Evolutionary conservation across 2,797 vertebrate genomes (phyloP), one percentile per base, ranked within the genome.

Genomic region (Etheostoma nigrum): DNA sequence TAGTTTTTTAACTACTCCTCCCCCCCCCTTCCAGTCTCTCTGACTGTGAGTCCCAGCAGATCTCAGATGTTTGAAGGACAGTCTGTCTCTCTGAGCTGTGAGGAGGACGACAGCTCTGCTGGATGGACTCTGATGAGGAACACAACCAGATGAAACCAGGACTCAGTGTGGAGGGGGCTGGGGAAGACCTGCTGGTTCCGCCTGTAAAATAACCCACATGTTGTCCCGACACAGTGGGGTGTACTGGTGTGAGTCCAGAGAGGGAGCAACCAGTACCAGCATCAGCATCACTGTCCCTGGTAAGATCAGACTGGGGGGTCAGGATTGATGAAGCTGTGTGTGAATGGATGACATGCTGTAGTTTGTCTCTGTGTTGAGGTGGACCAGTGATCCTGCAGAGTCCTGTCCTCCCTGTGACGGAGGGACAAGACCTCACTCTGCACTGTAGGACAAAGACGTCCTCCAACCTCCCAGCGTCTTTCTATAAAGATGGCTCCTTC

Each of bases 221-320:
- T 0, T 12, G 15, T 1, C 19, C 9, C 0, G 0, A 14, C 40
- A 83, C 63, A 67, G 51, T 47, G 76, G 81, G 42, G 27, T 53
- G 12, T 81, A 84, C 69, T 80, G 81, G 81, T 83, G 81, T 69
- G 76, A 83, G 59, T 78, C 54, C 44, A 65, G 21, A 59, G 60
- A 47, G 10, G 65, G 57, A 30, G 44, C n/a, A 8, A 27, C 54
- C 36, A 76, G 82, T 33, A 52, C 23, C 49, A 23, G 10, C 59
- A 25, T 73, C 77, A 60, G 11, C 49, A 36, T 80, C 54, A 76
- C 27, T 11, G 21, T 80, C 67, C 40, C 63, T 52, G 48, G 63
- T 65, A 52, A 64, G 63, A 40, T 33, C 47, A 51, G 45, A 4
- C 44, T 19, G 40, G 44, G 55, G 55, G 36, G 18, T 58, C 33